Conservation (phyloP, 2,888 invertebrate species). For the Altica lythri region DNA sequence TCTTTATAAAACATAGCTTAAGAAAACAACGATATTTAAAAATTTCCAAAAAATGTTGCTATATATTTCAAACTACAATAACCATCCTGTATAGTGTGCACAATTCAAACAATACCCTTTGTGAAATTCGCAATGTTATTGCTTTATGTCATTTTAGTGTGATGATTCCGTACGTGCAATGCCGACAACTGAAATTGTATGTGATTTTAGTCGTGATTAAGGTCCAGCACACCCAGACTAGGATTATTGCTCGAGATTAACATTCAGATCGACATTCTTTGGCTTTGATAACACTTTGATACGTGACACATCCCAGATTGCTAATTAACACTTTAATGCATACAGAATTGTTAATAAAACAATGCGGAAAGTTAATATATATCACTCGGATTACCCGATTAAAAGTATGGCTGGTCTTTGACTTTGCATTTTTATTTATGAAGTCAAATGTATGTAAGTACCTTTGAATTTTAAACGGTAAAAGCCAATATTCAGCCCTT, state of each 20-base stretch:
- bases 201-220: conserved; percentile 39
- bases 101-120: conserved; percentile 37
- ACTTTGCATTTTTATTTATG: too few relatives aligned
- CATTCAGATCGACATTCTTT: conserved; percentile 35
- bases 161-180: conserved; percentile 15
- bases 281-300: conserved; percentile 20
- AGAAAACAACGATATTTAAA: too few relatives aligned
- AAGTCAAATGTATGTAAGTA: too few relatives aligned
- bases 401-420: too few relatives aligned
- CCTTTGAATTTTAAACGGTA: too few relatives aligned
- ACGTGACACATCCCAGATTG: conserved; percentile 5
- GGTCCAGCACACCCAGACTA: conserved; percentile 27
- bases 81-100: background rate
- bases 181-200: conserved; percentile 43
- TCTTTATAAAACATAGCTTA: too few relatives aligned
- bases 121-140: conserved; percentile 38
- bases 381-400: too few relatives aligned
- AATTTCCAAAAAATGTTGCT: too few relatives aligned
- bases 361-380: conserved; percentile 3
- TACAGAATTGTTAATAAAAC: conserved; percentile 13
- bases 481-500: too few relatives aligned
- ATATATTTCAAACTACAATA: too few relatives aligned
- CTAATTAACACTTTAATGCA: conserved; percentile 21
- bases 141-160: conserved; percentile 37
- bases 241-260: conserved; percentile 31